Percentiles rank a stretch among this genome's conserved stretches.
These are phyloP conservation scores for Zygothrica quintamaculata DNA, from an alignment of 2,888 invertebrate genomes.

Conservation along the genomic window DNA sequence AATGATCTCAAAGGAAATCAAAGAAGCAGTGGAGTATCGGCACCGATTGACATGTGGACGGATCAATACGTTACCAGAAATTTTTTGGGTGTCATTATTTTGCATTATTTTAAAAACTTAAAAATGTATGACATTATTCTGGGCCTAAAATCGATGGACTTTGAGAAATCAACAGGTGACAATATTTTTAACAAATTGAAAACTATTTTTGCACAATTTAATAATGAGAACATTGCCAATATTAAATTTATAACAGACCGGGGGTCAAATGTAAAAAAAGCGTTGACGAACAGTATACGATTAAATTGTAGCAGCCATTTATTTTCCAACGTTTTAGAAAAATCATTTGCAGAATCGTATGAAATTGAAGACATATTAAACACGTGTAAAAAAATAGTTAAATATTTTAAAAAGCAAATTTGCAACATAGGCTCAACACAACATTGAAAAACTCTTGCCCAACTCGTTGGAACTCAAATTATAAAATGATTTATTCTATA, in stretches of 20 bases:
- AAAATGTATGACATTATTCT: neutral
- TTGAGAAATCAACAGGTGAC: slow-evolving; percentile 11
- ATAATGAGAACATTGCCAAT: neutral
- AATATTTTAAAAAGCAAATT: slow-evolving; percentile 26
- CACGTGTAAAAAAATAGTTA: slow-evolving; percentile 16
- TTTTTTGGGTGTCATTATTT: slow-evolving; percentile 24
- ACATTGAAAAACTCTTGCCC: slow-evolving; percentile 12
- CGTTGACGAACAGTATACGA: slow-evolving; percentile 1
- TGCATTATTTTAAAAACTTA: slow-evolving; percentile 45
- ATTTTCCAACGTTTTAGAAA: slow-evolving; percentile 5
- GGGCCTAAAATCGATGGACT: slow-evolving; percentile 20
- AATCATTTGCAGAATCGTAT: slow-evolving; percentile 4
- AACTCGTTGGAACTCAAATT: slow-evolving; percentile 18
- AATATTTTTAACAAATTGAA: slow-evolving; percentile 13
- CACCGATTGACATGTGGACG: slow-evolving; percentile 47
- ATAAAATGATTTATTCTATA: slow-evolving; percentile 24
- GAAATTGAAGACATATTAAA: neutral
- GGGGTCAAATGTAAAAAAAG: slow-evolving; percentile 3
- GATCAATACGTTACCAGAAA: slow-evolving; percentile 39
- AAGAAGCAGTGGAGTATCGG: slow-evolving; percentile 32
- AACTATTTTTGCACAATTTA: slow-evolving; percentile 14
- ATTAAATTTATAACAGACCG: slow-evolving; percentile 22
- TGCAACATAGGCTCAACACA: slow-evolving; percentile 17
- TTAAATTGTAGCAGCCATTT: slow-evolving; percentile 17
- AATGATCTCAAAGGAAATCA: no score